Evolutionary conservation across 2,113 vertebrate species (phyloP), one percentile per base, ranked within the genome.

Genomic region (Tyrannus savana): DNA sequence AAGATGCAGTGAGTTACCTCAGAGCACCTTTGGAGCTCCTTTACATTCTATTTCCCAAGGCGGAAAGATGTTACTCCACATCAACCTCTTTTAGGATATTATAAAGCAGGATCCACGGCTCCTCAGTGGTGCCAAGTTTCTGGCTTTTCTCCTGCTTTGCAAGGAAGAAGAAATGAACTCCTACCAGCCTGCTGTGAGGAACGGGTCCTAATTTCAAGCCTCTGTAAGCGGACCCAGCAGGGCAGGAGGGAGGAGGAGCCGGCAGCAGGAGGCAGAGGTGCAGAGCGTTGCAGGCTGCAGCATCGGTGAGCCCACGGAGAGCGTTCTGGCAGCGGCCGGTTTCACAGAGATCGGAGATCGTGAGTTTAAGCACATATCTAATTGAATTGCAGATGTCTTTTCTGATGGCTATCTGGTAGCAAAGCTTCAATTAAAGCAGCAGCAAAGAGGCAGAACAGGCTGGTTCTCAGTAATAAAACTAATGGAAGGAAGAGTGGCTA

Each of bases 341-440:
- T 86, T 44, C 60, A 24, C 27, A 37, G 79, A 81, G 88, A 75
- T 75, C 33, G 1, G 76, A 81, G 90, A 75, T 75, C 35, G 1
- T 16, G 88, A 90, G 90, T 84, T 86, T 81, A 77, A 84, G 83
- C 92, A 90, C 92, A 92, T 64, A 87, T 52, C 88, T 94, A 90
- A 94, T 94, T 93, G 93, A 96, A 95, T 93, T 96, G 96, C 96
- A 97, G 93, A 96, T 96, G 80, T 78, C 93, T 90, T 72, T 89
- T 87, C 85, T 58, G 92, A 94, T 89, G 90, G 90, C 85, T 95
- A 93, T 95, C 92, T 90, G 79, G 68, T 41, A 93, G 83, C 92
- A 81, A 42, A 81, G 83, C 88, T 87, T 81, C 74, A 75, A 86
- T 91, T 92, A 90, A 90, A 92, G 82, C 92, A 84, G 89, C 75